Evolutionary conservation across 2,888 invertebrate species (phyloP), one percentile per base, ranked within the genome.

Genomic region (Eucera pruinosa): DNA sequence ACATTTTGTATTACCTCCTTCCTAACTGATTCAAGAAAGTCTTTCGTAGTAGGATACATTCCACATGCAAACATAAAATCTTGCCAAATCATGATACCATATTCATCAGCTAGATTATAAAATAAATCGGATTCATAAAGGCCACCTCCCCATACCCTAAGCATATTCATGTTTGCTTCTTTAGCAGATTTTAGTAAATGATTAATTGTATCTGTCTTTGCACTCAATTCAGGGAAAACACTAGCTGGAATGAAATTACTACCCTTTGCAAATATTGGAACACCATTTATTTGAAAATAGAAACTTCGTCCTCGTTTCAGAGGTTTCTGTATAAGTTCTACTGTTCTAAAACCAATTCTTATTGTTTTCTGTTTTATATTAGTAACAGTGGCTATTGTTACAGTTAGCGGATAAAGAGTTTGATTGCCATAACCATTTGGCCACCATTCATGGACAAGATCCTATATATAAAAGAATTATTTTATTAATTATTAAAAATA

Each of bases 81-180:
- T 92, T 99, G 99, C 99, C 99, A 99, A 67, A 99, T 95, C 87
- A 99, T 93, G 55, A 99, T 96, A 0, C 99, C 99, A 60, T 96
- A 93, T 89, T 96, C 94, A 90, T 99, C 98, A 67, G 98, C 97
- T 41, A 96, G 91, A 79, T 95, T 93, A 91, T 99, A 99, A 92
- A 99, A 98, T 70, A 95, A 94, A 84, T 98, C 97, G 0, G 96
- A 95, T 90, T 99, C 99, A 89, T 99, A 99, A 0, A 97, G 93
- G 0, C 98, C 99, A n/a, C 99, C 99, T 30, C 99, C 99, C 99
- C 99, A 99, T 1, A 99, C 97, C n/a, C 99, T 94, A 15, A 99
- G 93, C 95, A 97, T 97, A 88, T 97, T 97, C 97, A 98, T 98
- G 90, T 98, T 95, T 0, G 96, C 95, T 9, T 95, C 95, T 82